These are phyloP conservation scores for Craniophora ligustri DNA, from an alignment of 2,888 invertebrate species.

Conservation along the genomic window DNA sequence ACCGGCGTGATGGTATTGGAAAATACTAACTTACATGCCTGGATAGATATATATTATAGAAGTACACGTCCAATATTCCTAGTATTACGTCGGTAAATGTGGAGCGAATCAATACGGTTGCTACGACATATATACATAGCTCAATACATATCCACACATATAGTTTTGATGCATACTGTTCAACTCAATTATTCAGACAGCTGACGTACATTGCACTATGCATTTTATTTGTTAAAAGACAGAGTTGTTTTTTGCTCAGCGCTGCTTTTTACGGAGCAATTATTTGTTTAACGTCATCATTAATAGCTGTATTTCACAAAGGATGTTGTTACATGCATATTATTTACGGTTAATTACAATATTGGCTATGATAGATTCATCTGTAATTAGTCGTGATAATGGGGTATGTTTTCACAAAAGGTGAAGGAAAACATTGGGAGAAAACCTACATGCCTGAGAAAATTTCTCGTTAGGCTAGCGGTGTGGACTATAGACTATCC, in stretches of 20 bases:
- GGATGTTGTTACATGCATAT: too few relatives aligned
- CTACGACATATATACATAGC: constrained; percentile 29
- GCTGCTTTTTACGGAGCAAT: constrained; percentile 15
- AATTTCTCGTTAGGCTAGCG: too few relatives aligned
- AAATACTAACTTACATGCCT: too few relatives aligned
- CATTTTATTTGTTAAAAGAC: background rate
- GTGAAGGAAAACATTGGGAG: too few relatives aligned
- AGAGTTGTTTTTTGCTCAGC: constrained; percentile 4
- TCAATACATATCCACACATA: constrained; percentile 22
- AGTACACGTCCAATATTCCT: constrained; percentile 37
- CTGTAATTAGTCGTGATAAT: too few relatives aligned
- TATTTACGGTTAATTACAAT: too few relatives aligned
- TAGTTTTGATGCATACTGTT: constrained; percentile 31
- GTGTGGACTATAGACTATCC: too few relatives aligned
- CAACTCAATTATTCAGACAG: constrained; percentile 24
- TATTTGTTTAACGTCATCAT: constrained; percentile 13
- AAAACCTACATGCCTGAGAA: too few relatives aligned
- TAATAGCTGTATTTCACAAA: background rate
- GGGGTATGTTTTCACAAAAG: too few relatives aligned
- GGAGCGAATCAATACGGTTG: constrained; percentile 44
- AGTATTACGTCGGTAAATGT: constrained; percentile 5
- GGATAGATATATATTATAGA: too few relatives aligned
- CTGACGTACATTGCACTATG: background rate
- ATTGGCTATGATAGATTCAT: too few relatives aligned
- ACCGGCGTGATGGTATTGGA: too few relatives aligned